Evolutionary conservation across 1,140 invertebrate species (phyloP).

Genomic region (Hyposmocoma kahamanoa): DNA sequence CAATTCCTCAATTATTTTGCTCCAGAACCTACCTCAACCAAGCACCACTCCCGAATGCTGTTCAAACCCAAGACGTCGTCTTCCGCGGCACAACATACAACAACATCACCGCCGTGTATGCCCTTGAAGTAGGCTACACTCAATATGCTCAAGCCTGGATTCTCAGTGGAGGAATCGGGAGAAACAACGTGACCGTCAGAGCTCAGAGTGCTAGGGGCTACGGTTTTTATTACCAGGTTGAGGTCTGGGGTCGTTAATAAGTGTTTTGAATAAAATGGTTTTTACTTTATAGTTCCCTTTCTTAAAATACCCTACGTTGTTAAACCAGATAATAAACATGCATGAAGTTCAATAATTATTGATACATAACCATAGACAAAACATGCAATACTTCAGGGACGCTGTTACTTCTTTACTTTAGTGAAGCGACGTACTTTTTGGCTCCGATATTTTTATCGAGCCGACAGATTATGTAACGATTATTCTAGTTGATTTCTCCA

Average conservation of each 20-base stretch:
- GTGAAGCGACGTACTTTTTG: too few relatives aligned
- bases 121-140: conserved; percentile 30
- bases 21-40: conserved; percentile 34
- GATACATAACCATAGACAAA: too few relatives aligned
- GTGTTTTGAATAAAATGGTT: too few relatives aligned
- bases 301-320: too few relatives aligned
- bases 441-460: too few relatives aligned
- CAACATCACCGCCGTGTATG: conserved; percentile 30
- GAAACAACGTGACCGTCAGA: conserved; percentile 29
- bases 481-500: too few relatives aligned
- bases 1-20: conserved; percentile 6
- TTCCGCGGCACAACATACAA: conserved; percentile 28
- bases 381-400: too few relatives aligned
- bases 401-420: too few relatives aligned
- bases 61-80: conserved; percentile 35
- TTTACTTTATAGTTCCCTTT: too few relatives aligned
- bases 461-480: too few relatives aligned
- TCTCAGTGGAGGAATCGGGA: conserved; percentile 29
- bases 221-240: conserved; percentile 34
- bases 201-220: conserved; percentile 26
- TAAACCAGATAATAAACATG: too few relatives aligned
- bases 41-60: conserved; percentile 21
- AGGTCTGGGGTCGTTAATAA: conserved; percentile 31
- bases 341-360: too few relatives aligned
- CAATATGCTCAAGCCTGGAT: conserved; percentile 33